Conservation (phyloP, 2,797 vertebrate genomes). For the Gymnopithys bicolor region DNA sequence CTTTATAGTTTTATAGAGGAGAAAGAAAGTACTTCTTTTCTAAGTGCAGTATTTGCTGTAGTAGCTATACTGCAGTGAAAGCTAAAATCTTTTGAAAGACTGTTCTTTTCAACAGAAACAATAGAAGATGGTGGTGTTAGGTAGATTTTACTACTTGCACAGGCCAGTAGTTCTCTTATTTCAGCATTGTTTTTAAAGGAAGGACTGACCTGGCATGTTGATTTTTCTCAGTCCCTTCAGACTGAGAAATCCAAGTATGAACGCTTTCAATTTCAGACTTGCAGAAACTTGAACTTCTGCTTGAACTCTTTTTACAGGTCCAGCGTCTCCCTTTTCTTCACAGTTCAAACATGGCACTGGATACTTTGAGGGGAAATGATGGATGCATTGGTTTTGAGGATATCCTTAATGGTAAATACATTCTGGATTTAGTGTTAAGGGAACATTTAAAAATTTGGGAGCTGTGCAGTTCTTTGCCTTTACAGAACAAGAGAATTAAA, state of each 20-base stretch:
- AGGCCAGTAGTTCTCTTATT: not conserved
- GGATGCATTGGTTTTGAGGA: conserved; percentile 93
- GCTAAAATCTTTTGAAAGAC: not conserved
- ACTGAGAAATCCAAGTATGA: not conserved
- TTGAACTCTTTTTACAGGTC: conserved; percentile 77
- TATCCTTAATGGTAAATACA: conserved; percentile 88
- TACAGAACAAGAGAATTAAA: not conserved
- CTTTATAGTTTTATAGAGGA: not conserved
- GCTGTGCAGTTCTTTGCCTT: not conserved
- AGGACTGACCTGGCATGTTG: not conserved
- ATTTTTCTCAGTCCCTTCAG: not conserved
- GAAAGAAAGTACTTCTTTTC: not conserved
- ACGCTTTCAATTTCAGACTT: not conserved
- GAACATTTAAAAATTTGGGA: not conserved
- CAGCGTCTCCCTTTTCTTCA: conserved; percentile 93
- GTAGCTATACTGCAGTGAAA: not conserved
- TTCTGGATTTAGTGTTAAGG: not conserved
- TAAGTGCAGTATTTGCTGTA: not conserved
- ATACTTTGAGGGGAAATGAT: conserved; percentile 89
- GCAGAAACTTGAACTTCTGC: not conserved
- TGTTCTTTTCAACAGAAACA: not conserved
- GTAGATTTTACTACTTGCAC: not conserved
- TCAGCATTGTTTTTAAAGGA: not conserved
- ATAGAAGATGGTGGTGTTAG: not conserved
- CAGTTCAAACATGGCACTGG: conserved; percentile 92